Percentiles rank a stretch among this genome's conserved stretches.
Conservation (phyloP, 2,888 invertebrate genomes). For the Callyntrura guangdongensis region DNA sequence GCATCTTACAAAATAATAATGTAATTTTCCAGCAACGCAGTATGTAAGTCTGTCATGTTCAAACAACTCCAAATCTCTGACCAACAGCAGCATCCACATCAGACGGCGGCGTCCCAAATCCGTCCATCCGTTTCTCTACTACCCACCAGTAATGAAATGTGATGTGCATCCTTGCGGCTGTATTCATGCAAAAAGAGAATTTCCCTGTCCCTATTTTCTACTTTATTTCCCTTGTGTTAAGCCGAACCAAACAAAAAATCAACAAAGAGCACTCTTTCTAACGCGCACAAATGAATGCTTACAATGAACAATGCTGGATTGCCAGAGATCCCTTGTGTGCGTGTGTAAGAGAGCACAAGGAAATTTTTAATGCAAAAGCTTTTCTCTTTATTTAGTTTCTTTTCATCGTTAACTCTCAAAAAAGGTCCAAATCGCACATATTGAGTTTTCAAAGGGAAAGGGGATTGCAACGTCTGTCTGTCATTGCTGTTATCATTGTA, state of each 20-base stretch:
- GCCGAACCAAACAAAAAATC: neutral
- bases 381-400: conserved; percentile 25
- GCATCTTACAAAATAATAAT: neutral
- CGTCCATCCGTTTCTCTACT: conserved; percentile 36
- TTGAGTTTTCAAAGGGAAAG: neutral
- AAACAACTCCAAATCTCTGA: conserved; percentile 20
- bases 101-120: conserved; percentile 35
- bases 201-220: conserved; percentile 24
- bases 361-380: neutral
- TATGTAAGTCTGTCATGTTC: neutral
- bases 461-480: neutral
- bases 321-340: no score
- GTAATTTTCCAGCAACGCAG: neutral
- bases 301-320: neutral
- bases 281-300: neutral
- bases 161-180: neutral
- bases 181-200: conserved; percentile 36
- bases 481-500: neutral
- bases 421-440: neutral
- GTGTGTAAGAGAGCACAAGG: neutral
- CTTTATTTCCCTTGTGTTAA: conserved; percentile 29
- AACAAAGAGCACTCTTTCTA: conserved; percentile 2
- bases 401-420: neutral
- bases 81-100: conserved; percentile 18
- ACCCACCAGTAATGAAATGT: no score